Evolutionary conservation across 2,113 vertebrate species (phyloP).

Genomic region (Hippopotamus amphibius): DNA sequence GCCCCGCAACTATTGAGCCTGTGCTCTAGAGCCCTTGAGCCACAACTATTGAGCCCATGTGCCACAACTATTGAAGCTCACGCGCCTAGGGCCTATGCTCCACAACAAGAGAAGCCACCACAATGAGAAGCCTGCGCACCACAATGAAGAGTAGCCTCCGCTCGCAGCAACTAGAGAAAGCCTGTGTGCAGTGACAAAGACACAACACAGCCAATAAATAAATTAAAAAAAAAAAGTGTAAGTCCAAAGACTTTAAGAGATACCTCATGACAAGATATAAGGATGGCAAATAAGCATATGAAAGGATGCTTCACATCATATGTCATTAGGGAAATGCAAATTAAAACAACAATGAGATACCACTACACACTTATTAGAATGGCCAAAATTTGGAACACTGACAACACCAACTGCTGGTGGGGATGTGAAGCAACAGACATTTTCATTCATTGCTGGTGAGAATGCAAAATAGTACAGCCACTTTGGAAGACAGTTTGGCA

Average conservation of each 20-base stretch:
- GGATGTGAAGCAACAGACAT: not conserved
- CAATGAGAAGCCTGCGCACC: too few species aligned
- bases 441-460: not conserved
- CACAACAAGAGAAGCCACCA: too few species aligned
- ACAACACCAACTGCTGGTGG: not conserved
- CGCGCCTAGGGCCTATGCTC: too few species aligned
- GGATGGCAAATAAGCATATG: not conserved
- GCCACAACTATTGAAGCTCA: too few species aligned
- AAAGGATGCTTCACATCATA: not conserved
- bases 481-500: conserved; percentile 33
- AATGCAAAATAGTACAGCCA: not conserved
- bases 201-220: too few species aligned
- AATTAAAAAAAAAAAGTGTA: not conserved
- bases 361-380: not conserved
- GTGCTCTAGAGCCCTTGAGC: too few species aligned
- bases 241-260: not conserved
- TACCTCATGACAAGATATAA: not conserved
- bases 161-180: too few species aligned
- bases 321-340: not conserved
- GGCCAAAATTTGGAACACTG: not conserved
- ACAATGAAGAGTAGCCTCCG: too few species aligned
- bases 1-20: too few species aligned
- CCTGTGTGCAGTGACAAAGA: too few species aligned
- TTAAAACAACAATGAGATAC: not conserved
- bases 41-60: too few species aligned